Conservation (phyloP, 2,797 vertebrate species). For the Numenius phaeopus region DNA sequence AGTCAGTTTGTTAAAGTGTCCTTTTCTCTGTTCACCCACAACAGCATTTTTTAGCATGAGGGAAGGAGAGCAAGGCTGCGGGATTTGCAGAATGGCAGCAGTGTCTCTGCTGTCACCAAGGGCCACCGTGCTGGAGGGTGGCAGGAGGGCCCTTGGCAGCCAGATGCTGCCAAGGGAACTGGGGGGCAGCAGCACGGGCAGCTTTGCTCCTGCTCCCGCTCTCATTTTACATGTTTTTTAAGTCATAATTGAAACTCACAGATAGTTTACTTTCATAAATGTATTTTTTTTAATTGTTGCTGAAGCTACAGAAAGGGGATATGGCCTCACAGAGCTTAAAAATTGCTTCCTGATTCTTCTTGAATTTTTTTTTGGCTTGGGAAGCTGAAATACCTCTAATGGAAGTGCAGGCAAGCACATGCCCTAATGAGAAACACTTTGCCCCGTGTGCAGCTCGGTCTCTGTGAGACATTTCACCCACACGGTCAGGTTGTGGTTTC, state of each 20-base stretch:
- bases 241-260: not conserved
- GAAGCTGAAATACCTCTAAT: conserved; percentile 22
- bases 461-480: conserved; percentile 32
- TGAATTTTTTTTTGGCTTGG: conserved; percentile 4
- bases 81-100: not conserved
- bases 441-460: conserved; percentile 41
- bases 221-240: not conserved
- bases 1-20: not conserved
- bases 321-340: conserved; percentile 26
- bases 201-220: not conserved
- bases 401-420: not conserved
- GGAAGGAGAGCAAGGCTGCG: not conserved
- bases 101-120: not conserved
- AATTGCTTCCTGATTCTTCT: conserved; percentile 40
- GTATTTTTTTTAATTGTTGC: not conserved
- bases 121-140: not conserved
- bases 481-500: conserved; percentile 76
- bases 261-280: not conserved
- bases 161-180: not conserved
- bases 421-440: conserved; percentile 69
- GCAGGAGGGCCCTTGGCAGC: not conserved
- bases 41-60: not conserved
- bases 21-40: not conserved
- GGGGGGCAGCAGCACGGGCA: not conserved
- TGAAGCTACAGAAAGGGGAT: conserved; percentile 29